Base-by-base conservation (phyloP, 2,113 vertebrate genomes). In the Zosterops lateralis region DNA sequence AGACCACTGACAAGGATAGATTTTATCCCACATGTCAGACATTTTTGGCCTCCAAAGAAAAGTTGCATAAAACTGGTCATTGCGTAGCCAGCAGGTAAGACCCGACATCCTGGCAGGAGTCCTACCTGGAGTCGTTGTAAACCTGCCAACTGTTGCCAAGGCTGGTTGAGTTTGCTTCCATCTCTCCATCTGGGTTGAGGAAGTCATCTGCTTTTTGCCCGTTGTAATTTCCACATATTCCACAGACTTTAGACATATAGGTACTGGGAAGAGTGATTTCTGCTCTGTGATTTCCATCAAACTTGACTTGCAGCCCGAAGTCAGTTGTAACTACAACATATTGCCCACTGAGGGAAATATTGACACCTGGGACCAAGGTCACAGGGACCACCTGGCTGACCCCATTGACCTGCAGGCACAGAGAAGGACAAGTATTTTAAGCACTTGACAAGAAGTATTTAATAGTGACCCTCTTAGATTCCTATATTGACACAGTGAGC, bases 111-210 rank as follows among this genome's bases (percentile, higher is more conserved):
- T 3, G 1, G 3, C 4, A 65, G 48, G 44, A 50, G 17, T 87
- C 93, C 25, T 92, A 98, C 97, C 92, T 96, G 73, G 96, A 94
- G 64, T 96, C 95, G 28, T 97, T 97, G 74, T 91, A 87, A 61
- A 97, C 94, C 56, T 96, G 96, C 97, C 97, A 97, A 5, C 97
- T 97, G 95, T 97, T 97, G 51, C 97, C 97, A 71, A 98, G 80
- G 71, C 91, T 96, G 51, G 84, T 36, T 0, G 97, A 97, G 32
- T 97, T 80, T 44, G 91, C 19, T 81, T 97, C 97, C 88, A 92
- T 92, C 45, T 81, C 72, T 84, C 97, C 97, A 34, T 91, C 88
- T 20, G 97, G 97, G 65, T 97, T 98, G 60, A 97, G 90, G 71
- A 97, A 97, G 48, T 98, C 97, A 1, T 98, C 97, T 47, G 34